Percentiles rank a stretch among this genome's conserved stretches.
phyloP scores from a whole-genome alignment of 2,888 invertebrate species.

The Euphydryas editha region DNA sequence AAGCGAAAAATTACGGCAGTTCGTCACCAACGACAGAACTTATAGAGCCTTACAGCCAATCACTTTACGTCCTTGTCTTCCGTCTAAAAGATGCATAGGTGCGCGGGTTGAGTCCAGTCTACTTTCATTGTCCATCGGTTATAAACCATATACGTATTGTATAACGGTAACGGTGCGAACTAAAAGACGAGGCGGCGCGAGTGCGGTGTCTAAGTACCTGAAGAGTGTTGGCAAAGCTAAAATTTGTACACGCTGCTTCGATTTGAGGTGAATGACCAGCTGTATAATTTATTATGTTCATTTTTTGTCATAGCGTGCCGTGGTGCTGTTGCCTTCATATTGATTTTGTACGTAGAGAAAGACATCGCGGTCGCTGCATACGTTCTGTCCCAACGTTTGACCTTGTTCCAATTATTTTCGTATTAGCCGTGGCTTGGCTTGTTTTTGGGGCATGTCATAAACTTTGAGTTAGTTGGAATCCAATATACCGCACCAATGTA shows the following conservation, averaged over 20 bases:
- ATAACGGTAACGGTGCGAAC: slow-evolving; percentile 29
- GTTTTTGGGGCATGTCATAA: slow-evolving; percentile 46
- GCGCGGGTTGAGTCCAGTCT: slow-evolving; percentile 59
- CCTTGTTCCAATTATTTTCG: slow-evolving; percentile 74
- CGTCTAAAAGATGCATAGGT: slow-evolving; percentile 67
- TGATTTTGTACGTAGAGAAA: slow-evolving; percentile 73
- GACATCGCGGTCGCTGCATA: slow-evolving; percentile 63
- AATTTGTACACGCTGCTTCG: slow-evolving; percentile 70
- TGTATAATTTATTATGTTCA: slow-evolving; percentile 34
- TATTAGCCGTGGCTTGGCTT: slow-evolving; percentile 48
- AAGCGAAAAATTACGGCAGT: slow-evolving; percentile 22
- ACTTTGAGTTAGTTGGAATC: slow-evolving; percentile 32
- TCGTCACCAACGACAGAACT: slow-evolving; percentile 28
- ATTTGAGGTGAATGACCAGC: slow-evolving; percentile 61
- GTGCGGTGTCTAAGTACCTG: slow-evolving; percentile 36
- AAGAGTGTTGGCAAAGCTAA: slow-evolving; percentile 37
- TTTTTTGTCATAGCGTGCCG: slow-evolving; percentile 53
- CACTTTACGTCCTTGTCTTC: slow-evolving; percentile 54
- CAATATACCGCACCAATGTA: slow-evolving; percentile 30
- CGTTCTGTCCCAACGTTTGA: slow-evolving; percentile 55
- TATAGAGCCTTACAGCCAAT: slow-evolving; percentile 48
- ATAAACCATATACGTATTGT: slow-evolving; percentile 50
- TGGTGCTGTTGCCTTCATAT: slow-evolving; percentile 56
- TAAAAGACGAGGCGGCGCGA: slow-evolving; percentile 14
- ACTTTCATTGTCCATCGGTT: slow-evolving; percentile 52